phyloP scores from a whole-genome alignment of 2,113 vertebrate species.

The Rattus rattus region DNA sequence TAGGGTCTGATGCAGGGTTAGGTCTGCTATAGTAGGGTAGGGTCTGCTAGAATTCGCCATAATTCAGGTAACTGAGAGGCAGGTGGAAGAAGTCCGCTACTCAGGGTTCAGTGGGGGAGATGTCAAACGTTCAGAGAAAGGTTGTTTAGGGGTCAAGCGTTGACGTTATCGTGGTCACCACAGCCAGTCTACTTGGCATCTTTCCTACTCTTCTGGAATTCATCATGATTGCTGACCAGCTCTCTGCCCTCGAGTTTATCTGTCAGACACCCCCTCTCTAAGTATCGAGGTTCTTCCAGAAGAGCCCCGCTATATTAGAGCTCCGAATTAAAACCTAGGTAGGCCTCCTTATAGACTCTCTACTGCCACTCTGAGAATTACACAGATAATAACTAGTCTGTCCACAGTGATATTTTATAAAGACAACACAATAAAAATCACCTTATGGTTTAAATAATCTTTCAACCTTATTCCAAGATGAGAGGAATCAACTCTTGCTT shows the following conservation, averaged over 20 bases:
- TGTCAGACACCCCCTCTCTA: not conserved
- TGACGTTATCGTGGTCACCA: not conserved
- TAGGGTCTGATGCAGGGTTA: too few relatives aligned
- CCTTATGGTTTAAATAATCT: not conserved
- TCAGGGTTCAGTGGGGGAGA: not conserved
- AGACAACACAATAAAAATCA: not conserved
- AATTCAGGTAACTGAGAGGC: not conserved
- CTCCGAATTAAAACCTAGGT: not conserved
- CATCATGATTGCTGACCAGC: not conserved
- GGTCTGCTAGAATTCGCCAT: not conserved
- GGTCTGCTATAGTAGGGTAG: too few relatives aligned
- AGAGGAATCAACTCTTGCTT: not conserved
- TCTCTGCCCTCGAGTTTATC: not conserved
- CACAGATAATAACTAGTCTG: not conserved
- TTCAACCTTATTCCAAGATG: conserved; percentile 13
- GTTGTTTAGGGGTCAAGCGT: not conserved
- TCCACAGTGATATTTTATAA: not conserved
- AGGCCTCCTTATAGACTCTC: not conserved
- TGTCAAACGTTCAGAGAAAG: not conserved
- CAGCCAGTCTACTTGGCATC: not conserved
- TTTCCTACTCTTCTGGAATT: not conserved
- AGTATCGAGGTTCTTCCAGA: not conserved
- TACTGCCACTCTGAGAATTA: not conserved
- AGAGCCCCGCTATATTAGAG: not conserved
- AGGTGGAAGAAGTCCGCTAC: not conserved